Conservation (phyloP, 2,113 vertebrate species). For the Hyaena hyaena region DNA sequence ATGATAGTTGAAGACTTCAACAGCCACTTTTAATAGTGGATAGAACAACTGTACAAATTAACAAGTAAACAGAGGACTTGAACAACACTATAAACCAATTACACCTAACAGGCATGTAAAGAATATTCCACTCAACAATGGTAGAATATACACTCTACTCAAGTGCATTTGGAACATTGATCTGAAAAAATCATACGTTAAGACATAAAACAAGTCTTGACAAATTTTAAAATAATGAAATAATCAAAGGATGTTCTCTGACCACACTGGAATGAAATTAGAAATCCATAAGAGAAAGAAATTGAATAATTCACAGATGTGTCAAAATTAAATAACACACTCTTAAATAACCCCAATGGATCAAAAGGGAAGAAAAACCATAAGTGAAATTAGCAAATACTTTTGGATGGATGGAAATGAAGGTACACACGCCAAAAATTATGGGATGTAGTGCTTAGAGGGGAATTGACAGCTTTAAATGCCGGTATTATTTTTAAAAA, state of each 20-base stretch:
- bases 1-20: neutral
- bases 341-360: neutral
- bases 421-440: neutral
- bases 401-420: neutral
- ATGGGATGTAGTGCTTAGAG: too few relatives aligned
- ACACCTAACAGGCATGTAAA: neutral
- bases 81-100: neutral
- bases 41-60: neutral
- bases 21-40: neutral
- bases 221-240: neutral
- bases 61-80: neutral
- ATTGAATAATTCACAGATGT: neutral
- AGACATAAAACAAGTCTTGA: neutral
- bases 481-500: neutral
- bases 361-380: neutral
- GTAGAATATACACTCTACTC: neutral
- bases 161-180: rapidly evolving
- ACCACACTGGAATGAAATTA: neutral
- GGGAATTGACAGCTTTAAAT: neutral
- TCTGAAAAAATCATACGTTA: neutral
- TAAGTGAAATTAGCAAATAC: neutral
- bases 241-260: neutral
- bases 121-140: rapidly evolving
- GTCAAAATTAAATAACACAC: neutral
- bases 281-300: neutral